Evolutionary conservation across 2,888 invertebrate genomes (phyloP).

Genomic region (Phyllotreta striolata): DNA sequence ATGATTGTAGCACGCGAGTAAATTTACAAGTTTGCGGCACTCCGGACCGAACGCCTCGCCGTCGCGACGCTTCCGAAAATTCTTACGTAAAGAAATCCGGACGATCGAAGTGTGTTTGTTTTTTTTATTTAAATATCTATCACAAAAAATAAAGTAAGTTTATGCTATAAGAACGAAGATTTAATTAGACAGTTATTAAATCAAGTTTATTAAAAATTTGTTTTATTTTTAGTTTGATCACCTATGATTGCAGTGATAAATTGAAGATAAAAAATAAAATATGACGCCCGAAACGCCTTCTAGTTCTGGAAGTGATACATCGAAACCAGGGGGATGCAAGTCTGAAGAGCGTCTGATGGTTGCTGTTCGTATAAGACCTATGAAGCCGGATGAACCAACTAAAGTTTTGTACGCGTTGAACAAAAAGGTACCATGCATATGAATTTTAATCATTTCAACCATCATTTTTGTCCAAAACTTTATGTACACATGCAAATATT

Average conservation of each 20-base stretch:
- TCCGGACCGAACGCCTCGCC: background rate
- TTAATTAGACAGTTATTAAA: too few species aligned
- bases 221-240: too few species aligned
- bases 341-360: constrained; percentile 67
- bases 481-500: too few species aligned
- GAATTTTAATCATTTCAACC: constrained; percentile 6
- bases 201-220: too few species aligned
- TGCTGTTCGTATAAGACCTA: constrained; percentile 88
- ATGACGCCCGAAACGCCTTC: constrained; percentile 60
- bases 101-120: background rate
- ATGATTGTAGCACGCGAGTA: constrained; percentile 29
- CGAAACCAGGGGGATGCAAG: constrained; percentile 50
- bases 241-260: too few species aligned
- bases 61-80: background rate
- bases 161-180: too few species aligned
- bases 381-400: constrained; percentile 77
- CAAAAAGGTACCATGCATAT: constrained; percentile 69
- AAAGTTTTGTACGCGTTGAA: constrained; percentile 79
- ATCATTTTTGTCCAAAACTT: background rate
- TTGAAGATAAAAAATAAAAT: constrained; percentile 6
- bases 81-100: background rate
- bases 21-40: constrained; percentile 22
- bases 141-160: too few species aligned
- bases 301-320: constrained; percentile 59
- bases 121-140: too few species aligned